Evolutionary conservation across 2,888 invertebrate genomes (phyloP), one percentile per base, ranked within the genome.

Genomic region (Phengaris alcon): DNA sequence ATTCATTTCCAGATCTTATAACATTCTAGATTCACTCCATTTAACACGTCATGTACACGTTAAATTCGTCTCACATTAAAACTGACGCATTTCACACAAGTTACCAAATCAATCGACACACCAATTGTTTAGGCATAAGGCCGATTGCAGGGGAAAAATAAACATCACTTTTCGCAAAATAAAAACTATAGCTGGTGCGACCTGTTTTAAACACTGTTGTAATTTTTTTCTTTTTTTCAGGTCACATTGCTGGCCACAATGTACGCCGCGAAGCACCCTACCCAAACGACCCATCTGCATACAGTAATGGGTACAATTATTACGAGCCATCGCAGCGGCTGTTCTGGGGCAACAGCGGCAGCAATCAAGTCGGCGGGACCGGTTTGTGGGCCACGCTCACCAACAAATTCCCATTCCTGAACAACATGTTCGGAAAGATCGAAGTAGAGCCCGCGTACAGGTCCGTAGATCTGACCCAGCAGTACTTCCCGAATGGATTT

Each of bases 281-380:
- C 82, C 87, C 88, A 2, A 88, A 88, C 78, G 89, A 90, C 77
- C 88, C 89, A 0, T 79, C 85, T 4, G 85, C 84, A 6, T 51
- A 70, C 52, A 52, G 52, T 12, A 54, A 72, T 54, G 72, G 72
- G 8, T 72, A 64, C 64, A 64, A 64, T 15, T 64, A 64, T 12
- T 64, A 72, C 76, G 89, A 93, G 78, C 90, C 87, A 4, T 93
- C 92, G 3, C 91, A 93, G 75, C 83, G 90, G 5, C 82, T 93
- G 8, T 93, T 93, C 80, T 93, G 90, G 89, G 84, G 91, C 54
- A 86, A 81, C 77, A 87, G 88, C 75, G 93, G 93, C 52, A 85
- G 85, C 77, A 93, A 93, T 79, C 90, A 91, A 84, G 93, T 93
- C 46, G 93, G 93, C 51, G 92, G 92, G 46, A 88, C 89, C 6